A percentile compares a stretch with the other conserved stretches of the same genome.
phyloP scores from a whole-genome alignment of 2,113 vertebrate genomes.

The Pseudopipra pipra region DNA sequence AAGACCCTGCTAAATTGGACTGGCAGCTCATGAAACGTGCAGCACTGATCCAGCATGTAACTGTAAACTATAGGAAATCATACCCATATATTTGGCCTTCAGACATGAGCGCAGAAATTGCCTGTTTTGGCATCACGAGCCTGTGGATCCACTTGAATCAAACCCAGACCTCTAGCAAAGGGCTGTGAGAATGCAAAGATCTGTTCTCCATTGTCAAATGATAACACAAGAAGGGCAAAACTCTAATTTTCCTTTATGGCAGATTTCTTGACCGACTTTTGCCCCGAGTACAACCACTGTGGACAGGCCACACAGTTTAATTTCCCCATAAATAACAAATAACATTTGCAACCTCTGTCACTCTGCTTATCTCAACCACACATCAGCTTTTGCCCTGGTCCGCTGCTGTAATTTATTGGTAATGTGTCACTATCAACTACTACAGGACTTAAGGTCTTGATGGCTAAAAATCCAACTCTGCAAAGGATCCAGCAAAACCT shows the following conservation, averaged over 20 bases:
- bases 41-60: constrained; percentile 48
- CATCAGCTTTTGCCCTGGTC: not conserved
- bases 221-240: not conserved
- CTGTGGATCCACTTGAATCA: constrained; percentile 48
- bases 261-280: not conserved
- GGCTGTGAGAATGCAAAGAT: not conserved
- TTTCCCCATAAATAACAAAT: not conserved
- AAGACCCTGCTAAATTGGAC: constrained; percentile 58
- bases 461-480: not conserved
- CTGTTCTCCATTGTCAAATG: not conserved
- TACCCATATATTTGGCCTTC: constrained; percentile 59
- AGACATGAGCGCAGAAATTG: constrained; percentile 45
- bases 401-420: not conserved
- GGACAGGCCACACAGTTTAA: not conserved
- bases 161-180: constrained; percentile 22
- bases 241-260: not conserved
- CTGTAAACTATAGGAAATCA: constrained; percentile 65
- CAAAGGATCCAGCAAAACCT: not conserved
- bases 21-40: constrained; percentile 56
- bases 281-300: accelerated
- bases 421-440: not conserved
- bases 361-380: not conserved
- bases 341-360: not conserved
- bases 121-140: constrained; percentile 38
- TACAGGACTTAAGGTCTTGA: not conserved